phyloP scores from a whole-genome alignment of 2,888 invertebrate species.

The Callyntrura guangdongensis region DNA sequence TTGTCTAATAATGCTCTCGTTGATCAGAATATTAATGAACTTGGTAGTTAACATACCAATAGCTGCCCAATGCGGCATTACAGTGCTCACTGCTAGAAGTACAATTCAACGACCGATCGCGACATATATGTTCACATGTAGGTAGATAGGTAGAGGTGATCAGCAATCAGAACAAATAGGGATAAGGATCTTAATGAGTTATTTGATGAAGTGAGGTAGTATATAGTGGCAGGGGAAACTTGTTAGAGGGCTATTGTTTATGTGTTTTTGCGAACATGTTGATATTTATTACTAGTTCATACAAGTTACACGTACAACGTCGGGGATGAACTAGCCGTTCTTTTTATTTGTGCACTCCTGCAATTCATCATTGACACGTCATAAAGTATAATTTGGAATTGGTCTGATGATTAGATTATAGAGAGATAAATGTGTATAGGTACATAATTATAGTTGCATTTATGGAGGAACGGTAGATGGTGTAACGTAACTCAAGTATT shows the following conservation, averaged over 20 bases:
- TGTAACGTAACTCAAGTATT: no score
- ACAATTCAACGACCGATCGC: not conserved
- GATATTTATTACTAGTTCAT: slow-evolving; percentile 18
- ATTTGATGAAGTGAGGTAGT: slow-evolving; percentile 6
- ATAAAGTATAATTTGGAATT: no score
- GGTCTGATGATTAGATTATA: no score
- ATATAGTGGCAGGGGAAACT: not conserved
- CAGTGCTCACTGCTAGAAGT: not conserved
- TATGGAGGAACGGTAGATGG: no score
- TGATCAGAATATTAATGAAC: slow-evolving; percentile 50
- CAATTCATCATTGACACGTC: no score
- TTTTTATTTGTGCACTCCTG: not conserved
- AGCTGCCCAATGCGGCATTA: not conserved
- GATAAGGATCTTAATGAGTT: slow-evolving; percentile 72
- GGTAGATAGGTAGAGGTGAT: not conserved
- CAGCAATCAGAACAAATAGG: slow-evolving; percentile 62
- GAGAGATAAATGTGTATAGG: no score
- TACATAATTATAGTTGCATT: no score
- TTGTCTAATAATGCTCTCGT: slow-evolving; percentile 10
- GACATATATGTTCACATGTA: not conserved
- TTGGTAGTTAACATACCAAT: not conserved
- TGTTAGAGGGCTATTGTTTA: not conserved
- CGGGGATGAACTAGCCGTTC: not conserved
- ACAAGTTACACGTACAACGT: not conserved
- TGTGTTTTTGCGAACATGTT: not conserved